Evolutionary conservation across 2,888 invertebrate genomes (phyloP), one percentile per base, ranked within the genome.

Genomic region (Hemaris fuciformis): DNA sequence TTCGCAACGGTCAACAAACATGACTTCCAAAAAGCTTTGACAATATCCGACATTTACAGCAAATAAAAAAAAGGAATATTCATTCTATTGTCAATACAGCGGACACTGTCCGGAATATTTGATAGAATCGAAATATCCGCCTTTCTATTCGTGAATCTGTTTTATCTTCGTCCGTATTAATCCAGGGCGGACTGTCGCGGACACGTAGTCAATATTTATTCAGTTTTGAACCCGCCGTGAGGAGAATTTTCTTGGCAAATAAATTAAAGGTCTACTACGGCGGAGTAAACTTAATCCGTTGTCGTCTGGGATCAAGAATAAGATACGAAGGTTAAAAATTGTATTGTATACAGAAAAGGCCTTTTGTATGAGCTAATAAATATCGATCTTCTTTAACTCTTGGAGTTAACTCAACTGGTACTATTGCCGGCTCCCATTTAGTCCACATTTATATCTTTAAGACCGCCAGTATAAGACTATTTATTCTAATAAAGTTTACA

Each of bases 131-230:
- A 60, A 53, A 60, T 34, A 31, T 31, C 31, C 18, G 31, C n/a
- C 38, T n/a, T 18, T 25, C 43, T 46, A 58, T 62, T 56, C 38
- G 42, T 45, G 60, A 61, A 58, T 58, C 43, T 53, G 34, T 62
- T 63, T 59, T 56, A 58, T 34, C 34, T 27, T 8, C 31, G 42
- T 34, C 43, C 18, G 56, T 61, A 61, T 62, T 66, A 66, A 66
- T 66, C 62, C 66, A 42, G 15, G 18, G 18, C 38, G 48, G 45
- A 10, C 53, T 58, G 43, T 43, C 45, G n/a, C 13, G 60, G 22
- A 60, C 66, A 66, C 66, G 66, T 64, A 61, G 58, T 27, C 23
- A 38, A 62, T 62, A 59, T 66, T 64, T 62, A 56, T 61, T 57
- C 48, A 60, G 60, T 57, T 56, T 53, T 20, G n/a, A 62, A 38